phyloP scores from a whole-genome alignment of 2,113 vertebrate genomes.

The Erythrocercus mccallii region DNA sequence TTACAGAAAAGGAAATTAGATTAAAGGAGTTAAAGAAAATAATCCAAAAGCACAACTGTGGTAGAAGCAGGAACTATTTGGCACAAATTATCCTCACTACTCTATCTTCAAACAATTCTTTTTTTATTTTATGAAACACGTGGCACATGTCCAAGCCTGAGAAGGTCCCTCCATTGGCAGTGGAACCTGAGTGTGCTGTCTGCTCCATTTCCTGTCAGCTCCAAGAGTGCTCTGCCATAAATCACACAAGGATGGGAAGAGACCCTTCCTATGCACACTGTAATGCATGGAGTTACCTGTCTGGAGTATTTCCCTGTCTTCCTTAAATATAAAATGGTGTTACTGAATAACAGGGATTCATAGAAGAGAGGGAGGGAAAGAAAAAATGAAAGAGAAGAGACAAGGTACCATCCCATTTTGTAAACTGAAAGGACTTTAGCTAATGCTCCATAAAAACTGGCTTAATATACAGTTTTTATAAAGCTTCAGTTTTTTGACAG shows the following conservation, averaged over 20 bases:
- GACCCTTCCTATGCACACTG: not conserved
- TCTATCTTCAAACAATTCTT: not conserved
- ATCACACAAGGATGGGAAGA: not conserved
- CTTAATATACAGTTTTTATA: conserved; percentile 82
- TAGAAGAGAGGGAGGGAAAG: not conserved
- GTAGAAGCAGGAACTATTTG: not conserved
- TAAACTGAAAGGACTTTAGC: conserved; percentile 72
- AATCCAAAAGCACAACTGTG: not conserved
- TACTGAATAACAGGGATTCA: not conserved
- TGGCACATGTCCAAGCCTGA: not conserved
- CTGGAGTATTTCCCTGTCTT: not conserved
- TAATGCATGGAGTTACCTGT: not conserved
- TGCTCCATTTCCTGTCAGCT: rapidly evolving
- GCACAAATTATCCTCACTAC: not conserved
- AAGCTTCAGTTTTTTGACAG: conserved; percentile 80
- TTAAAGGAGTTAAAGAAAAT: not conserved
- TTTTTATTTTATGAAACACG: not conserved
- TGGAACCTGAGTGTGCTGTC: not conserved
- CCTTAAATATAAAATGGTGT: not conserved
- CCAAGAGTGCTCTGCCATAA: not conserved
- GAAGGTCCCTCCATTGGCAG: not conserved
- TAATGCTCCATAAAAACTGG: conserved; percentile 76
- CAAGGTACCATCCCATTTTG: conserved; percentile 35
- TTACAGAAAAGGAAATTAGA: not conserved
- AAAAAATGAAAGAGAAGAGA: not conserved